Evolutionary conservation across 2,797 vertebrate genomes (phyloP).

Genomic region (Arrhamphus sclerolepis): DNA sequence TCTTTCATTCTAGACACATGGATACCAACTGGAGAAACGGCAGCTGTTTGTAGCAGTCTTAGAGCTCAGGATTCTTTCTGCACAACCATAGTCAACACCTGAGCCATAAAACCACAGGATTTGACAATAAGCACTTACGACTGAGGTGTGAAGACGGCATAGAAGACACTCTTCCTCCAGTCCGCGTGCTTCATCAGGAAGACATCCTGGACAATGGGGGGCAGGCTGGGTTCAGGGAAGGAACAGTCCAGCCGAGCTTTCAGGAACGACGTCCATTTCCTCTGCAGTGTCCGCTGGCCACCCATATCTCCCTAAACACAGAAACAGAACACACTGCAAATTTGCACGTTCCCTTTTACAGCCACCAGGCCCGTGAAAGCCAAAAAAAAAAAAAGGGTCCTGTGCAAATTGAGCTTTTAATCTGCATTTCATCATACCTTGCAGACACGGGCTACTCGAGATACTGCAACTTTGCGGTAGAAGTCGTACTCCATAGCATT

Average conservation of each 20-base stretch:
- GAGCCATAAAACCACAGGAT: constrained; percentile 8
- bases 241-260: constrained; percentile 84
- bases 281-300: constrained; percentile 80
- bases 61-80: constrained; percentile 5
- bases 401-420: neutral
- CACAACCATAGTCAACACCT: neutral
- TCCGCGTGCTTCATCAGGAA: constrained; percentile 79
- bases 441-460: constrained; percentile 84
- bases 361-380: constrained; percentile 5
- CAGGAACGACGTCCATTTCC: constrained; percentile 83
- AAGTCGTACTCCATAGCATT: constrained; percentile 86
- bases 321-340: constrained; percentile 6
- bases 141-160: constrained; percentile 81
- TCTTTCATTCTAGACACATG: too few relatives aligned
- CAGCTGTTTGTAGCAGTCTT: neutral
- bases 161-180: constrained; percentile 82
- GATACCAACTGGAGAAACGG: too few relatives aligned
- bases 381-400: neutral
- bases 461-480: constrained; percentile 81
- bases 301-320: constrained; percentile 80
- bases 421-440: constrained; percentile 69
- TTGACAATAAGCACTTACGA: constrained; percentile 68
- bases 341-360: constrained; percentile 5
- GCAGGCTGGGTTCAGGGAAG: constrained; percentile 76
- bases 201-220: constrained; percentile 83